Evolutionary conservation across 2,888 invertebrate species (phyloP), one percentile per base, ranked within the genome.

Genomic region (Rotaria macrura): DNA sequence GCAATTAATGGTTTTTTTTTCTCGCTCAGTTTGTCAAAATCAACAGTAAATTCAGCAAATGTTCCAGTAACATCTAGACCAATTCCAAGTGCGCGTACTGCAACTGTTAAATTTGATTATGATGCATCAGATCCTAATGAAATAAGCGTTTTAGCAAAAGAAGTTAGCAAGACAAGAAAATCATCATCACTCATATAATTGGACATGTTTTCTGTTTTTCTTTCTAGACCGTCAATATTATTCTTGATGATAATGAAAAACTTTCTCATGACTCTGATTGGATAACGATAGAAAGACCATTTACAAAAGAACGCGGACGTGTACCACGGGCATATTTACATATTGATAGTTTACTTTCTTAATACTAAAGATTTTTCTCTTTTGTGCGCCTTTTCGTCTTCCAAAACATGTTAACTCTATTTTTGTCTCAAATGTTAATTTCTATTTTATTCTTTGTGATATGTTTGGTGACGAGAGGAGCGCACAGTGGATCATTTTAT

Each of bases 101-200:
- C 86, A 7, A 86, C 74, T 83, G 86, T 86, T 10, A 49, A 84
- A 14, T 86, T 86, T 47, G 86, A 86, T 43, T 86, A 84, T 40
- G 86, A 86, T 40, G 84, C 86, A 34, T 84, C 86, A 12, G 86
- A 86, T 65, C 52, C 29, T 84, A 54, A 72, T 25, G 86, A 86
- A 49, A 49, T 86, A 47, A 86, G 79, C 57, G 86, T 86, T 34
- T 54, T 43, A 12, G 86, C 86, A 23, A 86, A 86, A 72, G 84
- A 86, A 40, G 85, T 85, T n/a, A 85, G 3, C 5, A 65, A 52
- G 23, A 23, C 20, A 52, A 23, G 6, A 52, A 23, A 7, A 3
- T 23, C 20, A 52, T 52, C 23, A 3, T 23, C 20, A 52, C 23
- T 52, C 14, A 49, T 12, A 49, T 52, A 23, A 23, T 52, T 52